Evolutionary conservation across 2,888 invertebrate genomes (phyloP).

Genomic region (Prosapia bicincta): DNA sequence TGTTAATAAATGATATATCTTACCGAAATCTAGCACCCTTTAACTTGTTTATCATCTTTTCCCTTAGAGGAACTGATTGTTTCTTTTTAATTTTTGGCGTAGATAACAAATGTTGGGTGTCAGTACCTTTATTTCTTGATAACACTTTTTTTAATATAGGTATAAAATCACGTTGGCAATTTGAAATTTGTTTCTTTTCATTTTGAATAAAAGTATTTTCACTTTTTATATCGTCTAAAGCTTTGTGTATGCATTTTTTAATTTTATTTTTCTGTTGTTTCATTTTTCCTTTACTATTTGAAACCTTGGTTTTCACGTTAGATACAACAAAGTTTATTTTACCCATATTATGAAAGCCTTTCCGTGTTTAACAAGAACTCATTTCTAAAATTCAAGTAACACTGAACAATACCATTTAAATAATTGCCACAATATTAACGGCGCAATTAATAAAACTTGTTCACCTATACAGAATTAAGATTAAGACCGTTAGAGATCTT

Average conservation of each 20-base stretch:
- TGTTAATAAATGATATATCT: not conserved
- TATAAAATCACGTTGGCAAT: not conserved
- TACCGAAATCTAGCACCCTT: conserved; percentile 58
- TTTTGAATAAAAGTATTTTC: not conserved
- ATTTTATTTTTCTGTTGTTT: not conserved
- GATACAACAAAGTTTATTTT: not conserved
- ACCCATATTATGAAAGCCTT: not conserved
- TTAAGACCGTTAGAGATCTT: no score
- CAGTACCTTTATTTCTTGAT: not conserved
- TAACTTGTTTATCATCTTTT: conserved; percentile 66
- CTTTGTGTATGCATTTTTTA: not conserved
- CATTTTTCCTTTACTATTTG: not conserved
- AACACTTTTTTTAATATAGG: not conserved
- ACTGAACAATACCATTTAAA: no score
- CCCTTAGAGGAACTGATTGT: conserved; percentile 46
- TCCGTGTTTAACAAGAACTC: no score
- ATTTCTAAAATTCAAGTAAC: no score
- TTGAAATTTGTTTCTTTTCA: not conserved
- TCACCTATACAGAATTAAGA: no score
- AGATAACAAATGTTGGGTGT: not conserved
- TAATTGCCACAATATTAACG: no score
- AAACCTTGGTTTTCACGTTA: not conserved
- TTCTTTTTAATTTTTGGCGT: conserved; percentile 25
- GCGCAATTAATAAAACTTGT: no score
- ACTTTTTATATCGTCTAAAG: not conserved